These are phyloP conservation scores for Sinocyclocheilus grahami DNA, from an alignment of 2,113 vertebrate species.

Conservation along the genomic window DNA sequence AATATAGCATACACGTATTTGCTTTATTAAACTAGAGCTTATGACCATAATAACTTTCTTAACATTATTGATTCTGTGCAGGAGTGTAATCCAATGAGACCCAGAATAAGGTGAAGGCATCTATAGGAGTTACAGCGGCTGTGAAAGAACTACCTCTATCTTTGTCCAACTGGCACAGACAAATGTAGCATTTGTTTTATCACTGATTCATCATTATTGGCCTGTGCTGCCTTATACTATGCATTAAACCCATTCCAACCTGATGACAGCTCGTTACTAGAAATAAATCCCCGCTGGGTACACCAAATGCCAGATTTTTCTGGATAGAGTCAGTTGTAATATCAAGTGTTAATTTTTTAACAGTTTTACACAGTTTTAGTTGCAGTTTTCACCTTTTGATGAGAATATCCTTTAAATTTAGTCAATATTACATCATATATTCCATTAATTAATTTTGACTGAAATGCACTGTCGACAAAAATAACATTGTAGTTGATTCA, in stretches of 20 bases:
- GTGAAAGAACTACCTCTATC: background rate
- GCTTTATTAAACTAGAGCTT: background rate
- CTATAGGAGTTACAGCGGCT: conserved; percentile 2
- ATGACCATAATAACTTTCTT: background rate
- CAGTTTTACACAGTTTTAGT: background rate
- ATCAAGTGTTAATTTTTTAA: background rate
- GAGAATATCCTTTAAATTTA: background rate
- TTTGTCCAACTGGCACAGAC: background rate
- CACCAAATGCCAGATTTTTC: background rate
- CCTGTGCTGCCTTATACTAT: background rate
- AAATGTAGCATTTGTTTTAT: conserved; percentile 24
- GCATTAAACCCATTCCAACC: background rate
- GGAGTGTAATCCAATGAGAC: conserved; percentile 5
- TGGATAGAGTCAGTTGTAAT: background rate
- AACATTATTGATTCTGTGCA: conserved; percentile 4
- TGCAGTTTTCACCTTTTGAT: background rate
- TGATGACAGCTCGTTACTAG: conserved; percentile 11
- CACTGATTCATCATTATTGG: background rate
- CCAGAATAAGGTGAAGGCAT: background rate
- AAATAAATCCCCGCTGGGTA: background rate
- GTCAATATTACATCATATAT: background rate
- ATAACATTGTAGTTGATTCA: background rate
- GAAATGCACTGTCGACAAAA: background rate
- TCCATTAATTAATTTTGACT: background rate
- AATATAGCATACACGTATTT: background rate